Conservation (phyloP, 2,797 vertebrate species). For the Parauchenoglanis ngamensis region DNA sequence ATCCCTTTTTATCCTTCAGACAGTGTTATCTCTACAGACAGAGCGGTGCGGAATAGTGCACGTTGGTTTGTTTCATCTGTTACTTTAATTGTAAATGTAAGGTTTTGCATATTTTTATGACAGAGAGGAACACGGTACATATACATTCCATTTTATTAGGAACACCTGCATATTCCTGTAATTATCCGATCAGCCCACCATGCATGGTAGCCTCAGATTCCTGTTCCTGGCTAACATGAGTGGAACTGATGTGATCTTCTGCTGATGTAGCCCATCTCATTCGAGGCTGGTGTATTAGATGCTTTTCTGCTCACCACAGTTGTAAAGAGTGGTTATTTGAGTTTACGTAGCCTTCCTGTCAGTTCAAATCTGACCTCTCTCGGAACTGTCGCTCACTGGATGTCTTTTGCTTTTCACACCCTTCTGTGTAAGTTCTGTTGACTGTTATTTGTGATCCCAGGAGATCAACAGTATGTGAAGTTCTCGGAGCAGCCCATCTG, state of each 20-base stretch:
- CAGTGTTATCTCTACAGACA: not conserved
- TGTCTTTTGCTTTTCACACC: not conserved
- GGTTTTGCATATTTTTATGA: not conserved
- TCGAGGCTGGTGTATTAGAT: not conserved
- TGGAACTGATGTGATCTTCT: not conserved
- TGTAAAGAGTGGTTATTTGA: not conserved
- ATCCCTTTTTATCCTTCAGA: not conserved
- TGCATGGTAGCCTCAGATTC: not conserved
- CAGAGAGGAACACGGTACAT: not conserved
- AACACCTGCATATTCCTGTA: not conserved
- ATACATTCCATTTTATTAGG: not conserved
- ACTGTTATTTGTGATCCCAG: not conserved
- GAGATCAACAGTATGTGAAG: not conserved
- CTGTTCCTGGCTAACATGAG: not conserved
- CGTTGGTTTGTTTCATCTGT: not conserved
- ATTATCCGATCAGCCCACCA: not conserved
- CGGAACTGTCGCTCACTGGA: not conserved
- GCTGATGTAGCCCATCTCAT: not conserved
- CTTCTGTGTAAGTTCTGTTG: not conserved
- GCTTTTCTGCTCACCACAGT: not conserved
- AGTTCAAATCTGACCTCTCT: not conserved
- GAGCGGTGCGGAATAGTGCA: not conserved
- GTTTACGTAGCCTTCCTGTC: not conserved
- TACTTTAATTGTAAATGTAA: not conserved
- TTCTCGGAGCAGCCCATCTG: not conserved